These are phyloP conservation scores for Aurelia coerulea DNA, from an alignment of 30 jellyfish, hydroid and myxozoan species.

Conservation along the genomic window DNA sequence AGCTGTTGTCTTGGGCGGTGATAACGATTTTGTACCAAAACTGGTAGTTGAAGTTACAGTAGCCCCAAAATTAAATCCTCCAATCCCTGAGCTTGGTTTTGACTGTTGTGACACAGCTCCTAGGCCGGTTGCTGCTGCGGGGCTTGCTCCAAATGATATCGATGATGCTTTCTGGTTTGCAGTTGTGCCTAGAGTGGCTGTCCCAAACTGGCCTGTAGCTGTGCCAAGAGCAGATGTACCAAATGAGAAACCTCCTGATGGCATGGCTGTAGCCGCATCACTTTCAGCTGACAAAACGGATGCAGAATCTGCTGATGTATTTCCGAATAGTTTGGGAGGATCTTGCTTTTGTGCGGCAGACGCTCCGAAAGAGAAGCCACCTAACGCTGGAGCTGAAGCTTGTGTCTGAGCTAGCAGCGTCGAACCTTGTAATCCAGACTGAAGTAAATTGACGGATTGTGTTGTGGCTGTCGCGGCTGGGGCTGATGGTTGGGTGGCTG, in stretches of 20 bases:
- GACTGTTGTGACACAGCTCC: not conserved
- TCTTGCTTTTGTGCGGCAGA: not conserved
- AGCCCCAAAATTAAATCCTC: constrained; percentile 21
- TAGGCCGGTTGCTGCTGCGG: not conserved
- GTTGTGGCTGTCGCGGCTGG: not conserved
- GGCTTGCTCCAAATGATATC: not conserved
- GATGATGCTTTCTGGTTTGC: not conserved
- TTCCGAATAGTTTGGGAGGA: not conserved
- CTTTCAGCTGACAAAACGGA: not conserved
- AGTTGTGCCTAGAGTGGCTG: no score
- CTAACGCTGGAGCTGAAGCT: not conserved
- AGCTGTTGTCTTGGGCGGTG: not conserved
- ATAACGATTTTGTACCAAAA: not conserved
- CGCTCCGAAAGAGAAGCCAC: not conserved
- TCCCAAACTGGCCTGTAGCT: not conserved
- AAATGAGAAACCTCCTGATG: not conserved
- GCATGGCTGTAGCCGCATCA: not conserved
- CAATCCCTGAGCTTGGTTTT: not conserved
- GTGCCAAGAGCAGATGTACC: not conserved
- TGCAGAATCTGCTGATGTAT: not conserved
- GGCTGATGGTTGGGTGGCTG: not conserved
- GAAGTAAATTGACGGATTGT: not conserved
- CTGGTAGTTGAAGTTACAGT: constrained; percentile 1
- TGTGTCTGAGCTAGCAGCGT: not conserved
- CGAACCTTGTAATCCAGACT: not conserved